Evolutionary conservation across 2,888 invertebrate genomes (phyloP), one percentile per base, ranked within the genome.

Genomic region (Marasmarcha lunaedactyla): DNA sequence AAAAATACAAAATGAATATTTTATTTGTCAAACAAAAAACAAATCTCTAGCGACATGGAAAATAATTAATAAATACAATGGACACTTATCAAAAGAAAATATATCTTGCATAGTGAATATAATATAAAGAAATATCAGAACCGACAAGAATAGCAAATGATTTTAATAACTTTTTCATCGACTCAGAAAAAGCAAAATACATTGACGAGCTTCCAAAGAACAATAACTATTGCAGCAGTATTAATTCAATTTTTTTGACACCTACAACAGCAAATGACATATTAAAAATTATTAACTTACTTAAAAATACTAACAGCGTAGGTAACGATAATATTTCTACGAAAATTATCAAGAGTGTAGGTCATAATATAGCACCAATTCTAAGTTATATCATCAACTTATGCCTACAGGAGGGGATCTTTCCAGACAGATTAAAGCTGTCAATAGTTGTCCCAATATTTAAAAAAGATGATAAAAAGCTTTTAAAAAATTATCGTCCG

Each of bases 141-240:
- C 36, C 36, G 6, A 12, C 7, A 6, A 13, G 12, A 10, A 37
- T 37, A 11, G 36, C 36, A 20, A 25, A 37, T 26, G 11, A 2
- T 20, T 37, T 37, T 37, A 37, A 37, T 26, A 12, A 37, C 20
- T 37, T 11, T 37, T 37, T 26, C 12, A 37, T 20, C 12, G 36
- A 37, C 20, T 20, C 20, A 5, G 20, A 5, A 20, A 3, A 20
- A 20, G 7, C 20, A 5, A 20, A 20, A 20, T 3, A 20, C 7
- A 5, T 7, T 3, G 20, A 20, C 20, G 4, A 20, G 20, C 20
- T 7, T 20, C 3, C 3, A 20, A 5, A 3, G 7, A 20, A 5
- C 4, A 20, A 20, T 20, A 7, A 5, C 3, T 20, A 5, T 5
- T 7, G 7, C 3, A 20, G 7, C 3, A 20, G 7, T 5, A 20